Evolutionary conservation across 1,140 invertebrate species (phyloP), one percentile per base, ranked within the genome.

Genomic region (Sinella curviseta): DNA sequence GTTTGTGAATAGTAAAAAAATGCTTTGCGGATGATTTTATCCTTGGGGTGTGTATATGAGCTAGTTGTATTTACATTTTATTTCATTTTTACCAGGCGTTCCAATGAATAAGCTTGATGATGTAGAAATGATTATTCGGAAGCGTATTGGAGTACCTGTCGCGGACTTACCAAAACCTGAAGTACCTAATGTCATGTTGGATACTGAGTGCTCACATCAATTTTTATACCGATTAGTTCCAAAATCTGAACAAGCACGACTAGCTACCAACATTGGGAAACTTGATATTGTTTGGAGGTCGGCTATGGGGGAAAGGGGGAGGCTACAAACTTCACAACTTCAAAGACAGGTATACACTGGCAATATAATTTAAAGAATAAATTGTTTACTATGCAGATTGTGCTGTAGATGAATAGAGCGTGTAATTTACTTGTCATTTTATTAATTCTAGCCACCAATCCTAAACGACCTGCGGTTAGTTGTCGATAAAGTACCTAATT

Each of bases 201-300:
- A 84, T 1, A 86, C 87, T 75, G 90, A 91, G 81, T 88, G 88
- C 30, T 84, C 83, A 8, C 92, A 96, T 57, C 97, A 99, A 85
- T 99, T 97, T 89, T 89, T 99, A 2, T 99, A 98, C 87, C 95
- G 94, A 84, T 89, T 99, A 26, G 91, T 90, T 81, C 96, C 96
- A 33, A 89, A 87, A 93, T 84, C 89, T 90, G 70, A 92, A 92
- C 86, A 89, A 93, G 77, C 90, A 89, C 60, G 92, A 96, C 88
- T 89, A 91, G 4, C 93, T 0, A 97, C 93, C 55, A 95, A 94
- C 87, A 96, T 98, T 85, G 97, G 97, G 0, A 99, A 99, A 88
- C 87, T 99, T 28, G 97, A 99, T 88, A 99, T 99, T 86, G 93
- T 97, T 3, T 99, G 98, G 98, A 91, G 96, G 85, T 96, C 95